Conservation (phyloP, 2,113 vertebrate genomes). For the Lamprotornis superbus region DNA sequence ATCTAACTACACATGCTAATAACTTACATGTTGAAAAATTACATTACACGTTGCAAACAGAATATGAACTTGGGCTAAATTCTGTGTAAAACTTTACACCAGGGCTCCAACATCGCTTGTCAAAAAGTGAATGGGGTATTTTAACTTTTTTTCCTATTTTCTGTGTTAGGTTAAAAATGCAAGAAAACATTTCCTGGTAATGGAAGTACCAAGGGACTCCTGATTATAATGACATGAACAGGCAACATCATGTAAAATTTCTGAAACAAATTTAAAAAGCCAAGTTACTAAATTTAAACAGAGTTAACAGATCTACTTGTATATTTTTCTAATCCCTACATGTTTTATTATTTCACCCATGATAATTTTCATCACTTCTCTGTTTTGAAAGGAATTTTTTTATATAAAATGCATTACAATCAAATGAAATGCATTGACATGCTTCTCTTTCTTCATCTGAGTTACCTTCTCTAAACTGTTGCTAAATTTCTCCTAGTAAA, state of each 20-base stretch:
- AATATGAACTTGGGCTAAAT: background rate
- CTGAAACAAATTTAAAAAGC: constrained; percentile 1
- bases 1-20: background rate
- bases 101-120: background rate
- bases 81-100: background rate
- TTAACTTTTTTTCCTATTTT: background rate
- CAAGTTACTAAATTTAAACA: constrained; percentile 7
- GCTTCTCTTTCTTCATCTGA: background rate
- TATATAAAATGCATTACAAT: background rate
- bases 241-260: background rate
- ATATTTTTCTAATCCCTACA: constrained; percentile 19
- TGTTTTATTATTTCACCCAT: background rate
- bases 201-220: background rate
- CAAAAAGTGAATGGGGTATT: background rate
- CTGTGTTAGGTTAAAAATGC: background rate
- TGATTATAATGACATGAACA: background rate
- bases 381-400: background rate
- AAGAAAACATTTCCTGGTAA: background rate
- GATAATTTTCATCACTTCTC: constrained; percentile 6
- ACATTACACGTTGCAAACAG: background rate
- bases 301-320: background rate
- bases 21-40: background rate
- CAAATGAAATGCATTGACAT: background rate
- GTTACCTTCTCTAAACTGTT: background rate
- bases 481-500: constrained; percentile 25